Base-by-base conservation (phyloP, 1,140 invertebrate species). In the Diabrotica undecimpunctata region DNA sequence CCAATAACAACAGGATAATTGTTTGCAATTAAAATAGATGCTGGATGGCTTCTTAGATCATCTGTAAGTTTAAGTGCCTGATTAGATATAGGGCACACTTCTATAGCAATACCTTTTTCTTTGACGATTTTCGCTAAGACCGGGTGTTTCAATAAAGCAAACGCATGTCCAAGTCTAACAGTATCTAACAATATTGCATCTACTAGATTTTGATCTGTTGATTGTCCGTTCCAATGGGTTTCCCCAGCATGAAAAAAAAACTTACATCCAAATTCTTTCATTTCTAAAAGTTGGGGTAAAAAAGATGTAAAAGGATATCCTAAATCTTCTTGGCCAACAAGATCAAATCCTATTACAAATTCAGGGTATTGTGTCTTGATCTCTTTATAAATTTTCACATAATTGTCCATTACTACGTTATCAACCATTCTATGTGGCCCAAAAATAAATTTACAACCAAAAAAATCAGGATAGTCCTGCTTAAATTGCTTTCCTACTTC, bases 31-130 rank as follows among this genome's bases (percentile, higher is more conserved):
- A 92, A 82, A 6, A 75, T 69, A 5, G 84, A 82, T 0, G 85
- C 86, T 0, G 92, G 91, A 81, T 95, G 93, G 77, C 94, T 94
- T 12, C 92, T 80, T 0, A 92, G 74, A 74, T 95, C 92, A 6
- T 82, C 77, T 0, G 93, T 86, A 4, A 95, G 76, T 64, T 83
- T 84, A 10, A 95, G 74, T 2, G 94, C 88, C 82, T 91, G 83
- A 73, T 90, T 90, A 0, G 88, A 90, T 46, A 95, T 86, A 0
- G 93, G 91, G 75, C 90, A 92, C 0, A 94, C 80, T 81, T 95
- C 93, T 9, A 94, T 76, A 7, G 89, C 87, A 64, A 94, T 90
- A 12, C 84, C 78, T 54, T 81, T 80, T 51, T 86, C 79, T 65
- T 84, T 85, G 0, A 86, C 82, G 54, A 87, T 77, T 35, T 87